Conservation (phyloP, 2,888 invertebrate genomes). For the Ectemnius cavifrons region DNA sequence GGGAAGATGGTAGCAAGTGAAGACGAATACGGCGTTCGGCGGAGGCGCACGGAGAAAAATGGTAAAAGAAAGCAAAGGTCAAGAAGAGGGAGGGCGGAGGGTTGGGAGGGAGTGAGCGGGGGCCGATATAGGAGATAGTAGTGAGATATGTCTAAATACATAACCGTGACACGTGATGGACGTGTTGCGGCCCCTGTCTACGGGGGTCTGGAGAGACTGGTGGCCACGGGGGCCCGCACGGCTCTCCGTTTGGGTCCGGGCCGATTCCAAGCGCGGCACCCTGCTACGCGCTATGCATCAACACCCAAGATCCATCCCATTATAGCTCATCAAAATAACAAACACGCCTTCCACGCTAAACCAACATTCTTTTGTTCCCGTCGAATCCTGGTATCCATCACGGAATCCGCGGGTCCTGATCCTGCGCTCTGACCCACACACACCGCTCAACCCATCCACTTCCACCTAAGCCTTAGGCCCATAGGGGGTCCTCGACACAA, state of each 20-base stretch:
- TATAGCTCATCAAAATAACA: slow-evolving; percentile 77
- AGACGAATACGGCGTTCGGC: slow-evolving; percentile 42
- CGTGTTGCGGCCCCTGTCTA: slow-evolving; percentile 74
- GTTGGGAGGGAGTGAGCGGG: slow-evolving; percentile 31
- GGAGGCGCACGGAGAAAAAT: slow-evolving; percentile 36
- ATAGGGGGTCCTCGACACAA: slow-evolving; percentile 36
- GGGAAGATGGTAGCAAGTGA: slow-evolving; percentile 50
- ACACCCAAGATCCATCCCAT: slow-evolving; percentile 76
- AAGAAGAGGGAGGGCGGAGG: slow-evolving; percentile 6
- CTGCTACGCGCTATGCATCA: slow-evolving; percentile 77
- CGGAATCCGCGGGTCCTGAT: slow-evolving; percentile 57
- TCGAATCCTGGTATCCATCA: slow-evolving; percentile 73
- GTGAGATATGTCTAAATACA: slow-evolving; percentile 76
- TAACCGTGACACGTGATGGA: slow-evolving; percentile 76
- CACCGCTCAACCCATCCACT: slow-evolving; percentile 44
- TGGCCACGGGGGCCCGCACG: slow-evolving; percentile 43
- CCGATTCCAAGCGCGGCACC: slow-evolving; percentile 68
- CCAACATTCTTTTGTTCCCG: slow-evolving; percentile 75
- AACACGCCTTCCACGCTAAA: slow-evolving; percentile 75
- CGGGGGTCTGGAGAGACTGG: slow-evolving; percentile 63
- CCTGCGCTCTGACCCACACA: slow-evolving; percentile 42
- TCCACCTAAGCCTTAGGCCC: slow-evolving; percentile 37
- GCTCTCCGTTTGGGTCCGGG: slow-evolving; percentile 58
- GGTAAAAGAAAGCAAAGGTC: slow-evolving; percentile 26
- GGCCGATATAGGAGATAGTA: slow-evolving; percentile 58